Evolutionary conservation across 2,113 vertebrate species (phyloP), one percentile per base, ranked within the genome.

Genomic region (Nothocercus nigrocapillus): DNA sequence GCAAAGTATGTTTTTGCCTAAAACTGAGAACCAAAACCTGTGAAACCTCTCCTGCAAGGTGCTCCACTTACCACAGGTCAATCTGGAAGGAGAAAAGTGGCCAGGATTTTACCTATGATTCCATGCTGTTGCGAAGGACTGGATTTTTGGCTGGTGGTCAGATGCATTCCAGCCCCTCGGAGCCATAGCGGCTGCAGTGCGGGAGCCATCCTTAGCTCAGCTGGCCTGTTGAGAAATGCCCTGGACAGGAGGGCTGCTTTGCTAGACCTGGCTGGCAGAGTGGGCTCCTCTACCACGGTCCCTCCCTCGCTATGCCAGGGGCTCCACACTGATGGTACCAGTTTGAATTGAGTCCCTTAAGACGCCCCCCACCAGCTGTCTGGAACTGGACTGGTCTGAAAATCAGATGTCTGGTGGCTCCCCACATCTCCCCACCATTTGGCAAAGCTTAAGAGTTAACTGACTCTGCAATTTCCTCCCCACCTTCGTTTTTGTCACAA

Each of bases 271-370:
- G 25, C 7, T 38, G 34, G 24, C 69, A 73, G 24, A 38, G 27
- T 11, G 17, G 34, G 25, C 49, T 54, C 34, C 69, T 38, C 36
- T 21, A 40, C 69, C n/a, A 51, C 12, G 32, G 22, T 34, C n/a
- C 27, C 32, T 51, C 32, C 20, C 15, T 34, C 5, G 34, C 25
- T 51, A 28, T 54, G 49, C 34, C 69, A 54, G 49, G 34, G 16
- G 25, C 34, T 72, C 30, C 5, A 22, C 17, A 44, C 13, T 40
- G 22, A 24, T 34, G n/a, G 34, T 42, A 30, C 30, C 51, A 66
- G 3, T 28, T 75, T 1, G 2, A 47, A 81, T 10, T 1, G 0
- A 0, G 2, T 24, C 34, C 64, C 38, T 19, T 8, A 42, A 51
- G 59, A 42, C 42, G 34, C 3, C 3, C 20, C 45, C 38, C 78